Base-by-base conservation (phyloP, 1,140 invertebrate genomes). In the Macrocentrus cingulum region DNA sequence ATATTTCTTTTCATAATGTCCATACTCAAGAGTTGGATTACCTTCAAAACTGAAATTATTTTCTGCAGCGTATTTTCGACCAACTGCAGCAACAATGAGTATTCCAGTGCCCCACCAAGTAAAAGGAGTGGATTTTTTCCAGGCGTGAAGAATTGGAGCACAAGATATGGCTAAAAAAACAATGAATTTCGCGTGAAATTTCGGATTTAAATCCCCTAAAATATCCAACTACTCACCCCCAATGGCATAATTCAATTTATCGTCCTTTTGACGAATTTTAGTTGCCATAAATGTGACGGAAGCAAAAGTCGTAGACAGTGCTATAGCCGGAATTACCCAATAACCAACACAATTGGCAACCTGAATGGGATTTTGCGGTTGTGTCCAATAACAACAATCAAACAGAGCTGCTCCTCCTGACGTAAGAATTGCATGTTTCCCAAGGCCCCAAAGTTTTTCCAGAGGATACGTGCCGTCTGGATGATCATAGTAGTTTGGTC, bases 401-500 rank as follows among this genome's bases (percentile, higher is more conserved):
- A 0, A 86, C 56, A 34, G 84, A 80, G 75, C 90, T 88, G 1
- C 78, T 81, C 1, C 2, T 0, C 51, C 0, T 18, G 84, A 83
- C 7, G 72, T 60, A 0, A 77, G n/a, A 0, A 76, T 56, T 0
- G 82, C 82, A 65, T 82, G 82, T 78, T 86, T 88, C 15, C 79
- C 77, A 0, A 81, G 77, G n/a, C 80, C 83, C 54, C 84, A 75
- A 19, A 86, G 68, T 74, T 90, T 89, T 57, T 83, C 78, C 41
- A 83, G 72, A 22, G 85, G 81, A 67, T 88, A 86, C 48, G 85
- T 63, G 0, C 88, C 88, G 34, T 91, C 88, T 0, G 88, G 88
- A n/a, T 84, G 79, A 66, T 87, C 84, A 69, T 86, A 88, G 66
- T 89, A 91, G 2, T 18, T 19, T 6, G 61, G 61, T n/a, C n/a